phyloP scores from a whole-genome alignment of 2,113 vertebrate species.

The Pseudorectes ferrugineus region DNA sequence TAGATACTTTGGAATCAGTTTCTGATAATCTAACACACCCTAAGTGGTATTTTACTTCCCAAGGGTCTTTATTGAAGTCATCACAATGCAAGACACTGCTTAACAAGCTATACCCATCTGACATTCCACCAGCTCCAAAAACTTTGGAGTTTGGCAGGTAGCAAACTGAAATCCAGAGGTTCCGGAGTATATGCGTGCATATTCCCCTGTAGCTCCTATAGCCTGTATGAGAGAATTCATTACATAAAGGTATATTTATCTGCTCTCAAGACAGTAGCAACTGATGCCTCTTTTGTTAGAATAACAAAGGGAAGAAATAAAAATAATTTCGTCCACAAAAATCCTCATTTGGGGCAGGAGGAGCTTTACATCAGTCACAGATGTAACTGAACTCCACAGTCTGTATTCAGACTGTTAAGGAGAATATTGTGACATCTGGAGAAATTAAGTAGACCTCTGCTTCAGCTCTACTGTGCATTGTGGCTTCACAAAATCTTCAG shows the following conservation, averaged over 20 bases:
- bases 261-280: not conserved
- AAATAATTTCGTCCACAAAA: not conserved
- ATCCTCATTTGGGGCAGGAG: not conserved
- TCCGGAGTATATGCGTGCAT: not conserved
- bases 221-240: not conserved
- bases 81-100: not conserved
- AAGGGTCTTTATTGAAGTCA: not conserved
- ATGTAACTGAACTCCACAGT: not conserved
- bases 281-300: not conserved
- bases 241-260: not conserved
- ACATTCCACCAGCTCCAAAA: not conserved
- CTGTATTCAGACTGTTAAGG: not conserved
- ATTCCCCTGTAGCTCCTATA: not conserved
- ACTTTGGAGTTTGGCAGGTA: not conserved
- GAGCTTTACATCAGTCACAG: not conserved
- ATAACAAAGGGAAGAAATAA: not conserved
- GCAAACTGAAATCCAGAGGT: not conserved
- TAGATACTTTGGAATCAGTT: not conserved
- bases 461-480: not conserved
- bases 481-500: not conserved
- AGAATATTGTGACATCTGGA: not conserved
- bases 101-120: not conserved
- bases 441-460: not conserved
- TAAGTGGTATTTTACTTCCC: not conserved
- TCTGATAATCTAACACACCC: not conserved